Percentiles rank a stretch among this genome's conserved stretches.
Conservation (phyloP, 2,113 vertebrate species). For the Maccullochella peelii region DNA sequence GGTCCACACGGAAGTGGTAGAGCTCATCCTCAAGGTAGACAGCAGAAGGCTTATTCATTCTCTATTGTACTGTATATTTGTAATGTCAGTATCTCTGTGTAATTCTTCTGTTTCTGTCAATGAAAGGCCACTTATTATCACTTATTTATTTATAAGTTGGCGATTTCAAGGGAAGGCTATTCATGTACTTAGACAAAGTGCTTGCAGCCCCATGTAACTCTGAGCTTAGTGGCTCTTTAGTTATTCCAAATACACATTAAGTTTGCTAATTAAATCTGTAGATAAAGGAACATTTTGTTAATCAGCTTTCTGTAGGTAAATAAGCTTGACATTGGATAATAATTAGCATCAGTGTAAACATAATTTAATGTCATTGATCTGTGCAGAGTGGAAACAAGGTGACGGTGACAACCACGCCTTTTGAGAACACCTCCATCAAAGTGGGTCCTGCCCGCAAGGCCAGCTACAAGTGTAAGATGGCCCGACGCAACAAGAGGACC, state of each 20-base stretch:
- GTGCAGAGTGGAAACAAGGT: slow-evolving; percentile 94
- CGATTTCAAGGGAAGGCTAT: neutral
- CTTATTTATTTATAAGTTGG: neutral
- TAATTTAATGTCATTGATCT: neutral
- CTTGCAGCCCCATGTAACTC: neutral
- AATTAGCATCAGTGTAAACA: neutral
- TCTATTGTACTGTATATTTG: neutral
- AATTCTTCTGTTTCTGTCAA: neutral
- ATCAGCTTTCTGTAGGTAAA: neutral
- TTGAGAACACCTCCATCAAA: slow-evolving; percentile 96
- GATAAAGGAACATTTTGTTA: neutral
- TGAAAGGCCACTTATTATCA: neutral
- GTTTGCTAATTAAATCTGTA: neutral
- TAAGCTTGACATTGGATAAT: neutral
- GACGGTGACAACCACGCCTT: slow-evolving; percentile 93
- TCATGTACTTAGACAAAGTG: neutral
- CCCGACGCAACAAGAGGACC: slow-evolving; percentile 89
- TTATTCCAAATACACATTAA: neutral
- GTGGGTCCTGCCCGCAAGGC: slow-evolving; percentile 92
- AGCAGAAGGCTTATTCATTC: neutral
- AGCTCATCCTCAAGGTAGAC: slow-evolving; percentile 93
- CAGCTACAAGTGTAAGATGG: slow-evolving; percentile 95
- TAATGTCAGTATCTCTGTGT: neutral
- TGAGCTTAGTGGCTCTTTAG: neutral
- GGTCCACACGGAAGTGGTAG: slow-evolving; percentile 95